Conservation (phyloP, 1,140 invertebrate species). For the Zaprionus africanus region DNA sequence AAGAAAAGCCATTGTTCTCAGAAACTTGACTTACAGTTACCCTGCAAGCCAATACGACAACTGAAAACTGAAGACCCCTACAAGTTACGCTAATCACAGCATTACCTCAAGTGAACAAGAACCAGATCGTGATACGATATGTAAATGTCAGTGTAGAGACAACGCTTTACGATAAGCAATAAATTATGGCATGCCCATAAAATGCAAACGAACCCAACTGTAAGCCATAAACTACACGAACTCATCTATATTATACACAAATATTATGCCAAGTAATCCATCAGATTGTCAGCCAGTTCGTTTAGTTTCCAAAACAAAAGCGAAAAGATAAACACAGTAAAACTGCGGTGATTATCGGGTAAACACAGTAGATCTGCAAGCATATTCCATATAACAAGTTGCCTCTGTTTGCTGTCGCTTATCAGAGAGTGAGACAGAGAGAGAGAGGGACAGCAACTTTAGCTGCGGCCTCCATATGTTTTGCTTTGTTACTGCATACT, state of each 20-base stretch:
- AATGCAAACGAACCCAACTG: background rate
- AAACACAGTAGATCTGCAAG: conserved; percentile 7
- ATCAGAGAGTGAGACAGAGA: conserved; percentile 17
- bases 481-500: conserved; percentile 36
- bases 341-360: conserved; percentile 7
- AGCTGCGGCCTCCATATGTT: conserved; percentile 15
- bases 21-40: too few species aligned
- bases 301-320: conserved; percentile 26
- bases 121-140: background rate
- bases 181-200: background rate
- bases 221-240: background rate
- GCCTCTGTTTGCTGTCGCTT: conserved; percentile 30
- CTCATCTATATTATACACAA: background rate
- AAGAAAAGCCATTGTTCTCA: too few species aligned
- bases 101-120: background rate
- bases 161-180: background rate
- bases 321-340: conserved; percentile 22
- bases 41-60: background rate
- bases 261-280: conserved; percentile 3
- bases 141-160: background rate
- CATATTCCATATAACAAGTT: conserved; percentile 20
- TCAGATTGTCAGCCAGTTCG: conserved; percentile 7
- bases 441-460: background rate
- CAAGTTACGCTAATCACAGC: background rate
- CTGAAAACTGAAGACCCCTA: background rate